These are phyloP conservation scores for Turritopsis dohrnii DNA, from an alignment of 30 jellyfish, hydroid and myxozoan species.

Conservation along the genomic window DNA sequence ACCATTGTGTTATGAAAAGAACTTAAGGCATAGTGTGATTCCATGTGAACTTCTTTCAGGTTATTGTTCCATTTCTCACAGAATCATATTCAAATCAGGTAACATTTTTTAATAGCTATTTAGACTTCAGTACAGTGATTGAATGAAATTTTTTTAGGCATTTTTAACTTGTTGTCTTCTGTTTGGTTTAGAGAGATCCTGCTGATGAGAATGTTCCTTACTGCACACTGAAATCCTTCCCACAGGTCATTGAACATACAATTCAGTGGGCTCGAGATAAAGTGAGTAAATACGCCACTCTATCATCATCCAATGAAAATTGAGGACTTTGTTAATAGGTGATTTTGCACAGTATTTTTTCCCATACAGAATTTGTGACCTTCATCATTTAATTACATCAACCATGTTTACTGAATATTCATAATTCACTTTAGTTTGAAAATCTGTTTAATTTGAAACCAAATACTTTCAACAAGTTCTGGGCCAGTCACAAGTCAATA, in stretches of 20 bases:
- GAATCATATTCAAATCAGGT: constrained; percentile 78
- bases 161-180: neutral
- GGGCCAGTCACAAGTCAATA: constrained; percentile 42
- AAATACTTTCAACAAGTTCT: constrained; percentile 58
- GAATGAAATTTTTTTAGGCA: neutral
- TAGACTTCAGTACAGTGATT: neutral
- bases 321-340: no score
- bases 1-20: no score
- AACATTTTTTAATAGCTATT: neutral
- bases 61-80: constrained; percentile 61
- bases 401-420: neutral
- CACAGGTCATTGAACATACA: constrained; percentile 86
- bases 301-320: no score
- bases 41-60: constrained; percentile 28
- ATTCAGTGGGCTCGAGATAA: constrained; percentile 97
- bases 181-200: constrained; percentile 63
- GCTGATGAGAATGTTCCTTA: constrained; percentile 80
- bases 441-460: constrained; percentile 67
- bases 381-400: neutral
- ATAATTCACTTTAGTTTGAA: constrained; percentile 44
- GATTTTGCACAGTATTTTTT: no score
- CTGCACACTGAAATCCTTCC: constrained; percentile 83
- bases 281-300: constrained; percentile 20
- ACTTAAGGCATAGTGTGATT: neutral
- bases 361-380: no score